A percentile compares a stretch with the other conserved stretches of the same genome.
phyloP scores from a whole-genome alignment of 2,113 vertebrate species.

The Tringa solitaria region DNA sequence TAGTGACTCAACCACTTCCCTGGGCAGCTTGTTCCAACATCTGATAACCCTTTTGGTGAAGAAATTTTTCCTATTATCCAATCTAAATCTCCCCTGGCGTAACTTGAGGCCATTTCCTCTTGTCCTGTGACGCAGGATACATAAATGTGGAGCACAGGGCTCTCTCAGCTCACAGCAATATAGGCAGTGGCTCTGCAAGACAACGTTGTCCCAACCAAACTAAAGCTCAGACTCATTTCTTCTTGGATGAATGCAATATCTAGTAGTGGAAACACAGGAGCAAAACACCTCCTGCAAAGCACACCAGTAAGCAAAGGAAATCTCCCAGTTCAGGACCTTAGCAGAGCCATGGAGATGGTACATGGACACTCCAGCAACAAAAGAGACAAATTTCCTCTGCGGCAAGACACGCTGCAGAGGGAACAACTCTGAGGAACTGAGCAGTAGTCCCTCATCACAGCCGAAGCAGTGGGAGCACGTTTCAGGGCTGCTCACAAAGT shows the following conservation, averaged over 20 bases:
- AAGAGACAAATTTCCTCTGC: not conserved
- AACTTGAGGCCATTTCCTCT: not conserved
- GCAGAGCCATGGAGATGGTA: not conserved
- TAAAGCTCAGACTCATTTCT: not conserved
- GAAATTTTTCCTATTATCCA: not conserved
- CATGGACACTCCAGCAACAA: not conserved
- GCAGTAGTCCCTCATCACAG: not conserved
- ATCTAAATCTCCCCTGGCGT: not conserved
- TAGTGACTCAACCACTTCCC: not conserved
- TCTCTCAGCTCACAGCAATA: rapidly evolving
- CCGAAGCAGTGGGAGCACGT: not conserved
- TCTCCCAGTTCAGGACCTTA: not conserved
- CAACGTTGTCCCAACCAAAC: not conserved
- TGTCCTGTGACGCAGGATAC: not conserved
- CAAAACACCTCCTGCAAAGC: not conserved
- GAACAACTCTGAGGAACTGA: not conserved
- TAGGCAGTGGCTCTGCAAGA: not conserved
- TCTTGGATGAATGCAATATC: not conserved
- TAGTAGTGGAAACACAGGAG: not conserved
- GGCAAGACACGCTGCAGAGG: not conserved
- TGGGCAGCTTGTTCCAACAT: not conserved
- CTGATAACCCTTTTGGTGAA: not conserved
- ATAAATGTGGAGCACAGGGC: not conserved
- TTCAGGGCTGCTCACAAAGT: not conserved
- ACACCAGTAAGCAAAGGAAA: not conserved